Evolutionary conservation across 1,140 invertebrate species (phyloP), one percentile per base, ranked within the genome.

Genomic region (Campoletis sonorensis): DNA sequence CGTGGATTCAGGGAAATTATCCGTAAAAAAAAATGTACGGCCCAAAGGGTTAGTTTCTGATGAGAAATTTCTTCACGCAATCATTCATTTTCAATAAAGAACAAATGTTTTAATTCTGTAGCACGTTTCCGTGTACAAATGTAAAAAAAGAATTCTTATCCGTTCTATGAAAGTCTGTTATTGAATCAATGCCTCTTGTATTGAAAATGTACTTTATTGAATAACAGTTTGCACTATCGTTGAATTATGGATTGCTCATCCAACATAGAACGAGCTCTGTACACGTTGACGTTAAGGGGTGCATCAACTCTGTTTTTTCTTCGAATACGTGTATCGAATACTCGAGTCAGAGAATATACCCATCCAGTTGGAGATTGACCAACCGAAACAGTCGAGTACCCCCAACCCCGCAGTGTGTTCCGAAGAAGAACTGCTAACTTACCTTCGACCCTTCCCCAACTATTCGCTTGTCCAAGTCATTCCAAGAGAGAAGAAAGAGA

Each of bases 261-360:
- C 8, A 23, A 64, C 7, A 26, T 64, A 15, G 21, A 23, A 15
- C 61, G 21, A 37, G 7, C 0, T 37, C 4, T 45, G 0, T 73
- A 26, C 15, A 49, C 33, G 68, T 73, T 30, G 13, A 49, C 33
- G 40, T n/a, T 23, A 23, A 33, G 21, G 16, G 4, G 37, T 26
- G 18, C 72, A 75, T 75, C 23, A 27, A 54, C 23, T 75, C 72
- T 75, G 40, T 75, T 75, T 49, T 75, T 30, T 27, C 72, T 58
- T 5, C 27, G 16, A 26, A 75, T 51, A 75, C 49, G 72, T 75
- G 72, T 30, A 26, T 75, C 49, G 72, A 75, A 49, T 75, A 15
- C 33, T 21, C 70, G 37, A 72, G n/a, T 18, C 15, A n/a, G 37
- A 45, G 70, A 23, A 72, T 27, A n/a, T 21, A 23, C 11, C 27